These are phyloP conservation scores for Gobius niger DNA, from an alignment of 2,113 vertebrate genomes.

Conservation along the genomic window DNA sequence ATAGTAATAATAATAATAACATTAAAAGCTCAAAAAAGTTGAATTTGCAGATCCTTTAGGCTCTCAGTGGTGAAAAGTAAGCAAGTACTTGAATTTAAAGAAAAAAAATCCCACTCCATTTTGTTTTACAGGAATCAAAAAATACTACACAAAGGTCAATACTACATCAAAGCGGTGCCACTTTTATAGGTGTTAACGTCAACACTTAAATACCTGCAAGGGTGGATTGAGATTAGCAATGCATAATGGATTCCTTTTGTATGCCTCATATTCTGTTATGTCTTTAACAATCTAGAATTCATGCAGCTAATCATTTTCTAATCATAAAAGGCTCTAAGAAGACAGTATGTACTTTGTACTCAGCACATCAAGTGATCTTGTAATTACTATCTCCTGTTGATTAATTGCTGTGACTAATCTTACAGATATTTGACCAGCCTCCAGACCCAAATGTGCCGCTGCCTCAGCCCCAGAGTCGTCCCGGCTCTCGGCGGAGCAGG, in stretches of 20 bases:
- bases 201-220: not conserved
- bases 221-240: not conserved
- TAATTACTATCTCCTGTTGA: constrained; percentile 4
- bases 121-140: too few species aligned
- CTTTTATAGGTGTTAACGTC: not conserved
- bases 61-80: too few species aligned
- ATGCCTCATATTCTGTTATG: not conserved
- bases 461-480: constrained; percentile 86
- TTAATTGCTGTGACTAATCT: constrained; percentile 2
- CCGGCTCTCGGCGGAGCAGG: constrained; percentile 83
- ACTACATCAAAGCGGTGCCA: too few species aligned
- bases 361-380: not conserved
- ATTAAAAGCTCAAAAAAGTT: too few species aligned
- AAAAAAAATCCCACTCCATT: too few species aligned
- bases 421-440: constrained; percentile 89
- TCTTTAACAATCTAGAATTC: not conserved
- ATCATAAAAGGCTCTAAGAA: not conserved
- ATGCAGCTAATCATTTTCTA: not conserved
- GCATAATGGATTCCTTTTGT: not conserved
- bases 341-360: not conserved
- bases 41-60: too few species aligned
- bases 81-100: too few species aligned
- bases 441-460: constrained; percentile 93
- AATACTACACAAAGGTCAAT: too few species aligned
- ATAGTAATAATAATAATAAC: too few species aligned